Percentiles rank a stretch among this genome's conserved stretches.
Conservation (phyloP, 2,888 invertebrate genomes). For the Stenurella melanura region DNA sequence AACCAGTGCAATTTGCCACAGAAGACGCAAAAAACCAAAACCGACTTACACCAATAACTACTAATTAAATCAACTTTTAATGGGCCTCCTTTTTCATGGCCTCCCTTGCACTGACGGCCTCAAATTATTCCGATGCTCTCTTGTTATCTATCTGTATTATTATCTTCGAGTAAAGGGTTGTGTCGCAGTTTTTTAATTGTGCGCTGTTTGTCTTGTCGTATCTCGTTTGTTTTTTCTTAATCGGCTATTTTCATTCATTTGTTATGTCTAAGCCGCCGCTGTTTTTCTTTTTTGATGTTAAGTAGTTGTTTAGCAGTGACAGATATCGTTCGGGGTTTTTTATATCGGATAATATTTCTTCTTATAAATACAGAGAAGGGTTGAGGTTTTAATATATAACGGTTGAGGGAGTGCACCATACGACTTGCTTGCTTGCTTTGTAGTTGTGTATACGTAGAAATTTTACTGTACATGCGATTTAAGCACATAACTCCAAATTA, state of each 20-base stretch:
- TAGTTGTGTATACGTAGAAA: not conserved
- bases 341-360: conserved; percentile 54
- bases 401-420: not conserved
- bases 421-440: conserved; percentile 30
- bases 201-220: conserved; percentile 66
- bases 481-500: not conserved
- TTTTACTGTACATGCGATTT: not conserved
- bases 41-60: conserved; percentile 70
- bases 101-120: conserved; percentile 57
- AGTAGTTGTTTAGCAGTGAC: conserved; percentile 55
- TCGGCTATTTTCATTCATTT: conserved; percentile 65
- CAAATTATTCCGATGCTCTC: conserved; percentile 65
- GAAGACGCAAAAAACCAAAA: conserved; percentile 63
- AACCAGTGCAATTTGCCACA: conserved; percentile 13
- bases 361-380: conserved; percentile 46
- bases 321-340: conserved; percentile 53
- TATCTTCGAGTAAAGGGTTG: conserved; percentile 68
- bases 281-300: conserved; percentile 58
- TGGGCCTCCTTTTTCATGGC: conserved; percentile 65
- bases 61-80: conserved; percentile 72
- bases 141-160: conserved; percentile 66
- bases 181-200: conserved; percentile 65
- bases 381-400: conserved; percentile 30
- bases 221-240: conserved; percentile 66
- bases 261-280: conserved; percentile 61